phyloP scores from a whole-genome alignment of 2,888 invertebrate species.

The Melikaiella ostensackeni region DNA sequence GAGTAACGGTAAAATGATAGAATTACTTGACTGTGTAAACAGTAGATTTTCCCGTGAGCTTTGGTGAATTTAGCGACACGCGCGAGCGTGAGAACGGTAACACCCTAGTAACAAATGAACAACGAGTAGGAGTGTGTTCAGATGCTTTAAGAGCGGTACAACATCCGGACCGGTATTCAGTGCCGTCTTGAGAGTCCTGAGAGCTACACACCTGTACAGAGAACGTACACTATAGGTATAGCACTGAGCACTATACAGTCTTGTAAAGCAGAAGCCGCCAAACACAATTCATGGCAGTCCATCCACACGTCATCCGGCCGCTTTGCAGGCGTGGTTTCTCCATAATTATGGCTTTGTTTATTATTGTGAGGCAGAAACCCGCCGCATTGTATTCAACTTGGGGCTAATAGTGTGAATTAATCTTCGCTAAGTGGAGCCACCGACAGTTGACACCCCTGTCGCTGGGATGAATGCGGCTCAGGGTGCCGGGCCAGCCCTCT shows the following conservation, averaged over 20 bases:
- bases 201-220: conserved; percentile 25
- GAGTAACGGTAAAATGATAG: background rate
- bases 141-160: conserved; percentile 28
- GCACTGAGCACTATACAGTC: background rate
- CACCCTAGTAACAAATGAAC: conserved; percentile 39
- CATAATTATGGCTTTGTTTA: conserved; percentile 58
- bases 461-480: conserved; percentile 21
- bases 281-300: conserved; percentile 33
- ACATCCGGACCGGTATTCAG: conserved; percentile 33
- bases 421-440: conserved; percentile 64
- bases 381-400: conserved; percentile 42
- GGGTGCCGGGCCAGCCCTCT: background rate
- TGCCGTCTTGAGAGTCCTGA: conserved; percentile 29
- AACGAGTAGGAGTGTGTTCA: conserved; percentile 23
- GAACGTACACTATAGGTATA: background rate
- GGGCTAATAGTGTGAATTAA: conserved; percentile 73
- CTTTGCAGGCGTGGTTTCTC: conserved; percentile 37
- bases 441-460: conserved; percentile 57
- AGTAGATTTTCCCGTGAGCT: conserved; percentile 15
- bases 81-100: conserved; percentile 40
- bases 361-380: conserved; percentile 50
- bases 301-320: conserved; percentile 39
- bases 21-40: conserved; percentile 8
- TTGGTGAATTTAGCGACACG: conserved; percentile 22
- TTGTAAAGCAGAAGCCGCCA: conserved; percentile 34